phyloP scores from a whole-genome alignment of 2,888 invertebrate species.

The Ariolimax columbianus region DNA sequence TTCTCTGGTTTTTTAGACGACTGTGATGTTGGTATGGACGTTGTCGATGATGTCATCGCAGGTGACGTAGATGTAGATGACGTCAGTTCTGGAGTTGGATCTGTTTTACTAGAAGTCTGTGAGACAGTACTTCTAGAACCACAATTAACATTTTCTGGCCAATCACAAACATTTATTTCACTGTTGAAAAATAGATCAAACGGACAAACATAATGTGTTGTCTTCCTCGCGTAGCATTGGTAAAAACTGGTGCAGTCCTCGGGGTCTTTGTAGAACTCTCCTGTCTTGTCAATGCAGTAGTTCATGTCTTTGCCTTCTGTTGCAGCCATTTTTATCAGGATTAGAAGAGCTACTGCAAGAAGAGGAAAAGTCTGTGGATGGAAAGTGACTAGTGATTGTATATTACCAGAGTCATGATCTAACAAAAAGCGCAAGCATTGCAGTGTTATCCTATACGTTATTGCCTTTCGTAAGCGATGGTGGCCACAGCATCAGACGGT shows the following conservation, averaged over 20 bases:
- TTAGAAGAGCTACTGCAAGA: neutral
- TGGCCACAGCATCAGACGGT: too few species aligned
- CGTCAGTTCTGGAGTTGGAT: neutral
- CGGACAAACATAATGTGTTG: neutral
- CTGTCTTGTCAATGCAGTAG: neutral
- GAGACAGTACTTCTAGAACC: neutral
- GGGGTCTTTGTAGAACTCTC: neutral
- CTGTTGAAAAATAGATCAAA: neutral
- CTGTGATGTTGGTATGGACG: neutral
- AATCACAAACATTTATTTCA: conserved; percentile 4
- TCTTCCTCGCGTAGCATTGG: neutral
- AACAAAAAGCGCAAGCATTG: too few species aligned
- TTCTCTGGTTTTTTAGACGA: too few species aligned
- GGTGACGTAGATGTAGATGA: neutral
- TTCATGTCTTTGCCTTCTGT: neutral
- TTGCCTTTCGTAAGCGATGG: too few species aligned
- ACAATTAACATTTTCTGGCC: conserved; percentile 16
- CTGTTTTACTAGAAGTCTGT: neutral
- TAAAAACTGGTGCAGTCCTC: conserved; percentile 18
- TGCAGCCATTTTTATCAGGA: neutral
- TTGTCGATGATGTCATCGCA: neutral
- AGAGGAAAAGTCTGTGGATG: neutral
- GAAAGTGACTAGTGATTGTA: neutral
- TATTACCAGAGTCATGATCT: too few species aligned
- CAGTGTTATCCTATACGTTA: too few species aligned